Evolutionary conservation across 1,140 invertebrate species (phyloP), one percentile per base, ranked within the genome.

Genomic region (Ladona fulva): DNA sequence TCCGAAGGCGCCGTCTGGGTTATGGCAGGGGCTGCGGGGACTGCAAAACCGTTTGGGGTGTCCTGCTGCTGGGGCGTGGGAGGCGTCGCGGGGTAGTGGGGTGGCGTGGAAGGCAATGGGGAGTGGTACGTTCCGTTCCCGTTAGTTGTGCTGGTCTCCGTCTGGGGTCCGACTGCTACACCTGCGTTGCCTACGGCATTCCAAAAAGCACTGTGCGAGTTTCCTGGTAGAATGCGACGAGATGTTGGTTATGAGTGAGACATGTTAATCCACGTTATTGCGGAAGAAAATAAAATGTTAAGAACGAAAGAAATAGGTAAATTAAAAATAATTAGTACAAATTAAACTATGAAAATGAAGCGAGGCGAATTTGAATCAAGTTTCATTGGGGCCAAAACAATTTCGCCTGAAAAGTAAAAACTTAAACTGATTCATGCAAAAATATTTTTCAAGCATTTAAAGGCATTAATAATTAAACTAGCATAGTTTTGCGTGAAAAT

Each of bases 81-180:
- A 19, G 76, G 25, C n/a, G 76, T 25, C 19, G 44, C 76, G 76
- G 76, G 44, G 24, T 24, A 24, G 42, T 87, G 86, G 14, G 88
- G 88, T 11, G 88, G 88, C 42, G 90, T 88, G 22, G 90, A 66
- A 89, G 11, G 91, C 88, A 10, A 88, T 88, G 78, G 91, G 89
- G 73, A 87, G 90, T 74, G 90, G 81, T 87, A 83, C 80, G 82
- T 85, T 6, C 83, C 82, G 12, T 87, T 83, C 37, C 87, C 86
- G 22, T 84, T 86, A 77, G 87, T 86, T 79, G 88, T 83, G 22
- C 84, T 82, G 22, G 85, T 85, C 44, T 86, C 81, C 74, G 82
- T 85, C 24, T 87, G 83, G 77, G 86, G 86, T 77, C 82, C 82
- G 79, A 85, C 87, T 12, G 87, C 87, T 77, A 90, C 86, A 22